Evolutionary conservation across 2,797 vertebrate species (phyloP), one percentile per base, ranked within the genome.

Genomic region (Pipistrellus kuhlii): DNA sequence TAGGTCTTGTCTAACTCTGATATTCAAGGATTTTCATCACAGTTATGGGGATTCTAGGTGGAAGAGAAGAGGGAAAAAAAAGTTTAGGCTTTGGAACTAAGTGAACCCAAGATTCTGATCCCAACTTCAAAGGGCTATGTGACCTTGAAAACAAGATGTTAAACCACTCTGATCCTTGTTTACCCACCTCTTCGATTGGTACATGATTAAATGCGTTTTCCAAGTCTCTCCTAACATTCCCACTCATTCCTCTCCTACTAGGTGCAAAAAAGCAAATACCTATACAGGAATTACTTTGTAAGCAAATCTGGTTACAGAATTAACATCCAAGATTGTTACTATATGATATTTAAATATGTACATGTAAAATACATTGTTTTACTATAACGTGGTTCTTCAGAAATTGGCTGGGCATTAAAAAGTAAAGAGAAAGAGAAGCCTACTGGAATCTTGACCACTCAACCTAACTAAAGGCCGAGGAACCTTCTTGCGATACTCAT

Each of bases 321-420:
- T 91, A 94, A 93, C 23, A 91, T 46, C 18, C 20, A 86, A 72
- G 68, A 71, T 93, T 86, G 59, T 5, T 62, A 30, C 12, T 30
- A 30, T 14, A 30, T 59, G 46, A 3, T 15, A 83, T 78, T 83
- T 75, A 77, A 75, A 84, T 68, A 35, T 62, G 44, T 44, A 44
- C 44, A 44, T 20, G 35, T 5, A 77, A 14, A 53, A 15, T 62
- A 81, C 32, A 83, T 32, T 69, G 30, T 44, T 91, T 46, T 53
- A 62, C 92, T 93, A 86, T 46, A 62, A 64, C 18, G 2, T 66
- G 10, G 13, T 94, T 96, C 55, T 92, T 51, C 23, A 85, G n/a
- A 92, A 92, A 85, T 23, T 97, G 96, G 72, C 93, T 91, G 30
- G 55, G 89, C 96, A 94, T 75, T 64, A 44, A 90, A 92, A 94